A percentile compares a stretch with the other conserved stretches of the same genome.
phyloP scores from a whole-genome alignment of 1,140 invertebrate species.

The Procambarus clarkii region DNA sequence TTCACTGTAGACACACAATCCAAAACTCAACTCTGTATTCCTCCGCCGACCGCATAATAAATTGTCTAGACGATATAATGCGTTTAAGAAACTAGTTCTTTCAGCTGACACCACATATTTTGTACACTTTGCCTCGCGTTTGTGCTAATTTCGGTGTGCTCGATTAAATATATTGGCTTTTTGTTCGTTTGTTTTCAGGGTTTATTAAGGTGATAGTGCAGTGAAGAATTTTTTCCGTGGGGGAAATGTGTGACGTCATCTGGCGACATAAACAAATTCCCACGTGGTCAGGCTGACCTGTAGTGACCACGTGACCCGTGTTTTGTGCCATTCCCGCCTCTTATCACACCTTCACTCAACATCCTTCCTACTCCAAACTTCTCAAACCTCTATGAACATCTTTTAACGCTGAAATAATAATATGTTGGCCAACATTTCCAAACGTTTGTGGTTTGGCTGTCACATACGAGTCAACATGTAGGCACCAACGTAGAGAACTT shows the following conservation, averaged over 20 bases:
- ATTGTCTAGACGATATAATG: constrained; percentile 67
- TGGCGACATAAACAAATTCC: constrained; percentile 69
- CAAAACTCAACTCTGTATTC: constrained; percentile 63
- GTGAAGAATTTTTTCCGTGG: constrained; percentile 36
- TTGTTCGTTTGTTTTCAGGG: not conserved
- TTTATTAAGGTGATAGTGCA: not conserved
- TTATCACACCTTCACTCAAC: not conserved
- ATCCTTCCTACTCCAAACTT: not conserved
- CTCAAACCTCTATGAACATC: not conserved
- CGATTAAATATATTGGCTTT: not conserved
- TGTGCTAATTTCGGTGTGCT: not conserved
- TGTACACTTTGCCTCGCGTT: not conserved
- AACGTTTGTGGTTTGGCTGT: not conserved
- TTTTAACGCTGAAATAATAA: not conserved
- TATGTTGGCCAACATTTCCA: not conserved
- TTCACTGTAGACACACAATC: constrained; percentile 34
- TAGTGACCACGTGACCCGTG: constrained; percentile 68
- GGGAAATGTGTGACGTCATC: constrained; percentile 62
- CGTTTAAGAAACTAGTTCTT: constrained; percentile 49
- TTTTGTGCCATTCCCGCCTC: constrained; percentile 29
- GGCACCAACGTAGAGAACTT: not conserved
- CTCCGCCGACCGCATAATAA: constrained; percentile 67
- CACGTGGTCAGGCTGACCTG: constrained; percentile 65
- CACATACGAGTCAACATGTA: not conserved
- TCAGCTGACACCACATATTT: not conserved